phyloP scores from a whole-genome alignment of 2,797 vertebrate genomes.

The Oreortyx pictus region DNA sequence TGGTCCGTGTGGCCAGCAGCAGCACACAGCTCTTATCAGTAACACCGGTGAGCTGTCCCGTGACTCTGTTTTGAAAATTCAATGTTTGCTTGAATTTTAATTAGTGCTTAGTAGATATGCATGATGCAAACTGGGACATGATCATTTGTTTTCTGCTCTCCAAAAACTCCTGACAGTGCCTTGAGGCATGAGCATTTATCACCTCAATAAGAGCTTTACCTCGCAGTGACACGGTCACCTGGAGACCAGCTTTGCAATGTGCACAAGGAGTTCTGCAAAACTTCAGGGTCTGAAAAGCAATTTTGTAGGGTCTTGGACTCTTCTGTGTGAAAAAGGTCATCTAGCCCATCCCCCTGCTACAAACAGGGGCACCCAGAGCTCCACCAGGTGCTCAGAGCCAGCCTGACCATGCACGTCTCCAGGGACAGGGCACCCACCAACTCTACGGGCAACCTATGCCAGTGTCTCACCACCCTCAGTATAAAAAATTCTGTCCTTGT shows the following conservation, averaged over 20 bases:
- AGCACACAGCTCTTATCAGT: background rate
- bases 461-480: no score
- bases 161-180: background rate
- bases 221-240: accelerated
- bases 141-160: background rate
- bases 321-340: no score
- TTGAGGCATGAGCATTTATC: background rate
- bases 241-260: background rate
- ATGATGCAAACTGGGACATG: background rate
- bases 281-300: background rate
- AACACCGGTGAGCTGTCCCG: background rate
- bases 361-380: no score
- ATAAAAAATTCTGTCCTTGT: no score
- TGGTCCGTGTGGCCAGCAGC: background rate
- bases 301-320: no score
- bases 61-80: background rate
- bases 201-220: background rate
- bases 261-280: background rate
- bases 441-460: no score
- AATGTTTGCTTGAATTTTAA: background rate
- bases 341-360: no score
- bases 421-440: no score
- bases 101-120: background rate
- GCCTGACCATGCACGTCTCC: no score
- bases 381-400: no score